Evolutionary conservation across 2,113 vertebrate genomes (phyloP).

Genomic region (Gymnorhina tibicen): DNA sequence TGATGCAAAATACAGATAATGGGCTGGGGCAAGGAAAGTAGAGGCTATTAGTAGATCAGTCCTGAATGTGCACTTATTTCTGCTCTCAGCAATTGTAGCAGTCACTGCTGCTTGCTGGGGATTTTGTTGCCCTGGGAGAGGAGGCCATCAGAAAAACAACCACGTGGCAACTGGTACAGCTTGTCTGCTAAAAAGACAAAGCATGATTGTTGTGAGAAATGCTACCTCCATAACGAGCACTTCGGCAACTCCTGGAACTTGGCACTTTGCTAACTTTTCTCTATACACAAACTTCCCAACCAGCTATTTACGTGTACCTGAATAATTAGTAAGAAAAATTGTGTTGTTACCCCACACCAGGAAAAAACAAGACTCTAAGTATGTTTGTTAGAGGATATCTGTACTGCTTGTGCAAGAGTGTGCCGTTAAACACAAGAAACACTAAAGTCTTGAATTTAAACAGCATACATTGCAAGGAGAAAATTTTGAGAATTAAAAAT

Average conservation of each 20-base stretch:
- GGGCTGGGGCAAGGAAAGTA: not conserved
- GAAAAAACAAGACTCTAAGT: not conserved
- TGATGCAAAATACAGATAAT: not conserved
- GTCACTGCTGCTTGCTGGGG: not conserved
- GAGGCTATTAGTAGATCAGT: not conserved
- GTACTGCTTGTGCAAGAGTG: not conserved
- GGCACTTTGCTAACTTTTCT: not conserved
- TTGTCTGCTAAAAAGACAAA: not conserved
- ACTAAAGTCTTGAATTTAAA: not conserved
- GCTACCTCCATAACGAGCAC: not conserved
- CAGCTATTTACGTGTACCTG: not conserved
- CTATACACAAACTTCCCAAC: not conserved
- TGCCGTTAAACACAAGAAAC: not conserved
- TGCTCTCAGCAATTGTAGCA: not conserved
- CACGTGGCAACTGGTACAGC: not conserved
- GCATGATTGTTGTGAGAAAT: not conserved
- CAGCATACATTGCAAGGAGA: not conserved
- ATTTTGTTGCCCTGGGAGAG: constrained; percentile 13
- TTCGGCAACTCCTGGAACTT: not conserved
- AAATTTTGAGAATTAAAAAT: not conserved
- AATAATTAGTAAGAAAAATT: not conserved
- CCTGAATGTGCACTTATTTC: not conserved
- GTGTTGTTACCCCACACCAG: not conserved
- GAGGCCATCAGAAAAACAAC: constrained; percentile 8
- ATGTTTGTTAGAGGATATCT: not conserved